Evolutionary conservation across 2,797 vertebrate genomes (phyloP).

Genomic region (Catostomus latipinnis): DNA sequence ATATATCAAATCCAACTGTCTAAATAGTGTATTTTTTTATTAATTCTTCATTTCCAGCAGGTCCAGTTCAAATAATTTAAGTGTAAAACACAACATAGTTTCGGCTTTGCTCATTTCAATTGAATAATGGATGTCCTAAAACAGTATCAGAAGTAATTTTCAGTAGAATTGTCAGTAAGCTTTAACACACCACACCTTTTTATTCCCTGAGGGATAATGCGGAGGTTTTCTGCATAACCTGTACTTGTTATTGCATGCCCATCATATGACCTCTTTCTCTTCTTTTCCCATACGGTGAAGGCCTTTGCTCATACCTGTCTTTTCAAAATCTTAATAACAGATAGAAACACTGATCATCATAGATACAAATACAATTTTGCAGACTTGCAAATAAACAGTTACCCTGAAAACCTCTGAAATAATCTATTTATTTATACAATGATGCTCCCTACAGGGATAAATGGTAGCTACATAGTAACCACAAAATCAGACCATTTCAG

Average conservation of each 20-base stretch:
- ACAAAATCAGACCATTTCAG: not conserved
- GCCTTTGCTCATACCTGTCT: not conserved
- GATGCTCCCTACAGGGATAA: slow-evolving; percentile 34
- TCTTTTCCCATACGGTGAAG: not conserved
- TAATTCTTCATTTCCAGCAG: not conserved
- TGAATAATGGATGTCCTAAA: not conserved
- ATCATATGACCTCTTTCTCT: not conserved
- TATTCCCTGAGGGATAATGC: not conserved
- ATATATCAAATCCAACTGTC: not conserved
- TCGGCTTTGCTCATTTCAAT: not conserved
- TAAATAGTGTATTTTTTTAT: not conserved
- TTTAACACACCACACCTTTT: slow-evolving; percentile 3
- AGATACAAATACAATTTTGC: not conserved
- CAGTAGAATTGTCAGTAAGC: not conserved
- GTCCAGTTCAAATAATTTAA: not conserved
- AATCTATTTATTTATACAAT: not conserved
- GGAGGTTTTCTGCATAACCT: not conserved
- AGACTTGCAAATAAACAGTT: not conserved
- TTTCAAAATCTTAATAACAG: not conserved
- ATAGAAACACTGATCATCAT: not conserved
- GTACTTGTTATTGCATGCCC: slow-evolving; percentile 1
- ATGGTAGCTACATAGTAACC: not conserved
- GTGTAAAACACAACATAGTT: not conserved
- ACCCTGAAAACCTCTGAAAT: not conserved
- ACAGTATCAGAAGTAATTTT: not conserved